Conservation (phyloP, 2,113 vertebrate genomes). For the Osmerus eperlanus region DNA sequence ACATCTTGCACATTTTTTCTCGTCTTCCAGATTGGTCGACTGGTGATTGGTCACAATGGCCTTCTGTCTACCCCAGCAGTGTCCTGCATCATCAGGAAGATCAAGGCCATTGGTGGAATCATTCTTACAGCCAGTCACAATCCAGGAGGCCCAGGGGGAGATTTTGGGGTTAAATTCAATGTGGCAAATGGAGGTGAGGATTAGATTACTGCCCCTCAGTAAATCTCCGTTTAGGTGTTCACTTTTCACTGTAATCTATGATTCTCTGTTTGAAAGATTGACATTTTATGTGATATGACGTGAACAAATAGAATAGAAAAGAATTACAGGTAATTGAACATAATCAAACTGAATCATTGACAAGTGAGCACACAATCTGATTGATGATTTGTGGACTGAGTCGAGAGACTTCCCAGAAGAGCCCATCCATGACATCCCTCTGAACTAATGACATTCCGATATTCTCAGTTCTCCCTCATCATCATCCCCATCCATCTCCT, state of each 20-base stretch:
- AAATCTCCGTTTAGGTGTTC: neutral
- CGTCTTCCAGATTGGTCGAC: constrained; percentile 84
- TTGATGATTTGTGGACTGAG: neutral
- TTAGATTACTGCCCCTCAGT: neutral
- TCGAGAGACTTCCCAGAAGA: neutral
- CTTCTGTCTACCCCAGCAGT: constrained; percentile 96
- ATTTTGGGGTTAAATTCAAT: constrained; percentile 98
- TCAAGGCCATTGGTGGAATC: constrained; percentile 96
- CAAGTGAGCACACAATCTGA: neutral
- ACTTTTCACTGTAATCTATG: too few relatives aligned
- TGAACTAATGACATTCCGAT: neutral
- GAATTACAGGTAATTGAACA: neutral
- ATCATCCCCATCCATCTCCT: neutral
- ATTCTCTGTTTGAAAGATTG: too few relatives aligned
- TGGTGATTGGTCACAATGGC: constrained; percentile 95
- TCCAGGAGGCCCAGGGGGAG: constrained; percentile 91
- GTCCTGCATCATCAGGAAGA: constrained; percentile 97
- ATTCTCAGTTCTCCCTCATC: neutral
- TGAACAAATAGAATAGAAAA: too few relatives aligned
- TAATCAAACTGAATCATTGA: neutral
- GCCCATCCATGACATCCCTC: neutral
- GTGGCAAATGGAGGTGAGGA: constrained; percentile 92
- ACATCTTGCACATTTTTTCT: constrained; percentile 2
- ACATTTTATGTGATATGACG: too few relatives aligned
- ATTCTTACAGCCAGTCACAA: constrained; percentile 96